These are phyloP conservation scores for Collichthys lucidus DNA, from an alignment of 2,113 vertebrate genomes.

Conservation along the genomic window DNA sequence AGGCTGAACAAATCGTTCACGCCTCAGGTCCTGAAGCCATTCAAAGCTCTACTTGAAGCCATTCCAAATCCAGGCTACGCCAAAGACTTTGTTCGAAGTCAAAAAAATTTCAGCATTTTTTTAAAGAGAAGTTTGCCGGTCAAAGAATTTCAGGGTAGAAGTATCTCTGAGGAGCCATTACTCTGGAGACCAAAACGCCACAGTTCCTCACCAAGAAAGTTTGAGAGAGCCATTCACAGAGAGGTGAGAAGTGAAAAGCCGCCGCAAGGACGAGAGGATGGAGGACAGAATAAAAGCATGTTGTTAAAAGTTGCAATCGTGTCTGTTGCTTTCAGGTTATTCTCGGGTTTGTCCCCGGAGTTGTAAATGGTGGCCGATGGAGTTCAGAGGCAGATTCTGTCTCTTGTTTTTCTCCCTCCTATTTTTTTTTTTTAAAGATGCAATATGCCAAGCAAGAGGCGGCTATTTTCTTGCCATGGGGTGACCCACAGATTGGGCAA, in stretches of 20 bases:
- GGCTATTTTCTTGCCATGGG: not conserved
- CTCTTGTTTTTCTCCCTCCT: not conserved
- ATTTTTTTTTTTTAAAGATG: not conserved
- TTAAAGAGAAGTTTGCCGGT: constrained; percentile 15
- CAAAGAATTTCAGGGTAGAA: constrained; percentile 24
- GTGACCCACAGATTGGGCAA: not conserved
- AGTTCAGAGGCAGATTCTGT: not conserved
- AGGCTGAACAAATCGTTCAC: constrained; percentile 6
- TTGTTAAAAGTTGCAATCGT: not conserved
- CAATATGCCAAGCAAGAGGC: not conserved
- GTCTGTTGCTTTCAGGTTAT: constrained; percentile 7
- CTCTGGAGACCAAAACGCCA: constrained; percentile 1
- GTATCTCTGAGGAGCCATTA: constrained; percentile 46
- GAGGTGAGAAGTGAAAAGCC: constrained; percentile 30
- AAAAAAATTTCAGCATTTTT: constrained; percentile 13
- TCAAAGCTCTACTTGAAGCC: constrained; percentile 32
- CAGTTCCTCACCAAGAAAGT: constrained; percentile 23
- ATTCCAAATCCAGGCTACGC: constrained; percentile 1
- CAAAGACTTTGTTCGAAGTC: constrained; percentile 30
- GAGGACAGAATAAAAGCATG: not conserved
- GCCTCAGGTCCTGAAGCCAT: not conserved
- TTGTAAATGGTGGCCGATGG: not conserved
- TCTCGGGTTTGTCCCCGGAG: constrained; percentile 6
- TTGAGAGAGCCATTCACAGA: constrained; percentile 18
- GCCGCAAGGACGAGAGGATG: not conserved